Evolutionary conservation across 2,888 invertebrate genomes (phyloP), one percentile per base, ranked within the genome.

Genomic region (Leptinotarsa rubiginosa): DNA sequence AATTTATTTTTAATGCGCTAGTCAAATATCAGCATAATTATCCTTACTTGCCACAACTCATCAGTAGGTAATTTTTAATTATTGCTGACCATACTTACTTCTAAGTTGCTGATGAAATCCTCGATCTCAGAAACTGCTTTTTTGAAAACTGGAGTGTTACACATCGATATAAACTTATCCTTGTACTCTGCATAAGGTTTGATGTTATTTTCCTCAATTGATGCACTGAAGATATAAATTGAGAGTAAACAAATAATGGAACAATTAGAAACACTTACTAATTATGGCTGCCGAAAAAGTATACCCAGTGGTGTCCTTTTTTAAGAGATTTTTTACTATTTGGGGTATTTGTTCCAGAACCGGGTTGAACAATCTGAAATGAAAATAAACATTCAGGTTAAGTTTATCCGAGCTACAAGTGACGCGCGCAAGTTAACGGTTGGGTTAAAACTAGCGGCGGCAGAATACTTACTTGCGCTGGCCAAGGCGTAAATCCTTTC

Each of bases 401-500:
- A 68, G 76, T 77, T 77, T 77, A 69, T 10, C 3, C 31, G 56
- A 71, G 70, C 67, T 70, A 73, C 64, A 70, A 73, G 78, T 73
- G 68, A 69, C 79, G 77, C 77, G 74, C 78, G 78, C 77, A 73
- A 73, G 71, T 79, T 87, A 88, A 88, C 88, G 87, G 88, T 88
- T 87, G 87, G 83, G 82, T 84, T 84, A 84, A 83, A 85, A 77
- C 59, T 70, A 59, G 73, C 70, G 74, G 75, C 73, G 75, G 76
- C 80, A 81, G 81, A 80, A 84, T 87, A 93, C 95, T 94, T 92
- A 97, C 97, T 93, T 96, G 95, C 89, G 96, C 97, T 79, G 98
- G 97, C 98, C 98, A 98, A 80, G 97, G 96, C 81, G 96, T 95
- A 90, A 96, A 97, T 83, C 97, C 96, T 91, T 97, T 97, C 97